Percentiles rank a stretch among this genome's conserved stretches.
Evolutionary conservation across 2,888 invertebrate genomes (phyloP).

Genomic region (Lasioglossum zephyrum): DNA sequence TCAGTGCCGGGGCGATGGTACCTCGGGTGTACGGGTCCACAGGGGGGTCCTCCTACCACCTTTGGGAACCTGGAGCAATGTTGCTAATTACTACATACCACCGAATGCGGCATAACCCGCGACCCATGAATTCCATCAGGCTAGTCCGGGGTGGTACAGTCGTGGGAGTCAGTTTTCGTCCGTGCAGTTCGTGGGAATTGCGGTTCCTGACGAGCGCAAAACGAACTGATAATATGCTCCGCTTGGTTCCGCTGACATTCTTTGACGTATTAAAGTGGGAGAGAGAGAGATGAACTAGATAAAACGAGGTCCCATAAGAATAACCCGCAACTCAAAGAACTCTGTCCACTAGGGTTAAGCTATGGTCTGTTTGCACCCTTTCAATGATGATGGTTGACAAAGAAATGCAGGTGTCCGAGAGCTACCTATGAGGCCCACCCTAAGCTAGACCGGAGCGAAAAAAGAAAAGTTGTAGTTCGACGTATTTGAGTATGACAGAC

Average conservation of each 20-base stretch:
- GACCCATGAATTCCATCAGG: constrained; percentile 80
- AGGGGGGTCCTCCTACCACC: constrained; percentile 58
- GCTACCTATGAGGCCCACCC: too few relatives aligned
- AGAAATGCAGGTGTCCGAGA: too few relatives aligned
- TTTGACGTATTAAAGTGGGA: background rate
- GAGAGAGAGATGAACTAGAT: background rate
- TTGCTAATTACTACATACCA: constrained; percentile 84
- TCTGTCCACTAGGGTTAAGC: background rate
- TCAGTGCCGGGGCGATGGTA: constrained; percentile 54
- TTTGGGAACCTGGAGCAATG: constrained; percentile 76
- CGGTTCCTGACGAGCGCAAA: constrained; percentile 66
- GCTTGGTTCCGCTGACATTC: constrained; percentile 47
- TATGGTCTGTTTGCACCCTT: background rate
- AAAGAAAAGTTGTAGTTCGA: too few relatives aligned
- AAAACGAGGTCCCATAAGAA: background rate
- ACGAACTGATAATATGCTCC: constrained; percentile 69
- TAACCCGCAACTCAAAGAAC: background rate
- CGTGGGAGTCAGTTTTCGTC: constrained; percentile 70
- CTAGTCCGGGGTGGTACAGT: constrained; percentile 57
- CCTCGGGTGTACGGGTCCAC: constrained; percentile 24
- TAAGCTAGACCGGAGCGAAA: too few relatives aligned
- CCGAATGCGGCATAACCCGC: constrained; percentile 82
- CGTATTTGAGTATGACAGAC: too few relatives aligned
- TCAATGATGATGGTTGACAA: too few relatives aligned
- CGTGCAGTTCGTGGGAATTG: constrained; percentile 69